A percentile compares a stretch with the other conserved stretches of the same genome.
Conservation (phyloP, 2,113 vertebrate species). For the Probosciger aterrimus region DNA sequence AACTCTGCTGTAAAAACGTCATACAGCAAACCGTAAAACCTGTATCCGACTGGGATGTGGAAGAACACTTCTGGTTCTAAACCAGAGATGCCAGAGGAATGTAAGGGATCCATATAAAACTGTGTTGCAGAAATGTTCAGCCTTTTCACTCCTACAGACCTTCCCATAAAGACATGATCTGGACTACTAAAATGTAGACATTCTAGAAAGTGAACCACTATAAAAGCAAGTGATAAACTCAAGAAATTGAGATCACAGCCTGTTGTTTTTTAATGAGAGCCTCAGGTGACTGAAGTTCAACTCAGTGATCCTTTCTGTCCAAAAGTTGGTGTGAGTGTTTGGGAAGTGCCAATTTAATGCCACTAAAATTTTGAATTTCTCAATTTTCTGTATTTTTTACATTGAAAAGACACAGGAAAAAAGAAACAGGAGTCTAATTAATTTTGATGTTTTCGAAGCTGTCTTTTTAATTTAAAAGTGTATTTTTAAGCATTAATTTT, state of each 20-base stretch:
- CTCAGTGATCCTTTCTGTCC: not conserved
- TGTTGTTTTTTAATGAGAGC: not conserved
- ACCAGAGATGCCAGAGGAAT: not conserved
- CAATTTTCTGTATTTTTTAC: not conserved
- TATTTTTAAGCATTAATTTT: not conserved
- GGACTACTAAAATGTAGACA: not conserved
- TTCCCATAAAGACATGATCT: not conserved
- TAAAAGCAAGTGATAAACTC: not conserved
- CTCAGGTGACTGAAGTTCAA: not conserved
- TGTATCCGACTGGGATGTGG: rapidly evolving
- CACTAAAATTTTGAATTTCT: not conserved
- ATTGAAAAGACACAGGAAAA: not conserved
- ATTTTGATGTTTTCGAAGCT: not conserved
- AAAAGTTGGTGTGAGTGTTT: not conserved
- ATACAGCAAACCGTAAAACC: not conserved
- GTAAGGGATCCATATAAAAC: not conserved
- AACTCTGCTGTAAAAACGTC: not conserved
- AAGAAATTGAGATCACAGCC: not conserved
- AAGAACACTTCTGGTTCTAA: not conserved
- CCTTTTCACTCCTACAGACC: not conserved
- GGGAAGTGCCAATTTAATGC: not conserved
- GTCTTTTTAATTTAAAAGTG: not conserved
- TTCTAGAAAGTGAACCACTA: not conserved
- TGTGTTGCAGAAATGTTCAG: not conserved
- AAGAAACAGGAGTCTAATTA: rapidly evolving